These are phyloP conservation scores for Ibidorhyncha struthersii DNA, from an alignment of 2,113 vertebrate species.

Conservation along the genomic window DNA sequence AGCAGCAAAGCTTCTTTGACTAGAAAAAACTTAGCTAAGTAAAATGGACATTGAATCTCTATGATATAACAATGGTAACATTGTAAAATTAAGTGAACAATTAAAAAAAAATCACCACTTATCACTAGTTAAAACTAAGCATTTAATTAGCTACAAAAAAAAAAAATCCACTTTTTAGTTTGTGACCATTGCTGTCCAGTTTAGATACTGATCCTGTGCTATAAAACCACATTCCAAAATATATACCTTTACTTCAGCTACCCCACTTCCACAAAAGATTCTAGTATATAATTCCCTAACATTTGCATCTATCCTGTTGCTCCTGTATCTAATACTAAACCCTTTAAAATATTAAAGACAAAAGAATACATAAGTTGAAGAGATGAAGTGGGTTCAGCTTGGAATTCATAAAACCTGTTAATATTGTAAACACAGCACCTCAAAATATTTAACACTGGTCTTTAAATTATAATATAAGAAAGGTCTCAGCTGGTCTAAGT, in stretches of 20 bases:
- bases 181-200: neutral
- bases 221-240: neutral
- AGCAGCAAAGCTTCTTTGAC: neutral
- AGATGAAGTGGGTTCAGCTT: neutral
- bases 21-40: neutral
- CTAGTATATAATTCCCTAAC: neutral
- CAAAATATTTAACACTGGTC: neutral
- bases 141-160: neutral
- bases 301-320: neutral
- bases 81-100: neutral
- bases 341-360: neutral
- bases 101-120: neutral
- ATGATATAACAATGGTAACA: neutral
- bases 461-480: neutral
- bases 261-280: neutral
- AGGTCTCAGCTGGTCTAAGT: neutral
- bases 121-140: neutral
- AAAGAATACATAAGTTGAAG: neutral
- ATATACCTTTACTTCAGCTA: neutral
- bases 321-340: neutral
- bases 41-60: neutral
- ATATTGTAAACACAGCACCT: neutral
- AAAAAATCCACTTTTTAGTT: neutral
- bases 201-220: neutral
- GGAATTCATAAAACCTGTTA: neutral